Base-by-base conservation (phyloP, 2,888 invertebrate genomes). In the Eupsilia transversa region DNA sequence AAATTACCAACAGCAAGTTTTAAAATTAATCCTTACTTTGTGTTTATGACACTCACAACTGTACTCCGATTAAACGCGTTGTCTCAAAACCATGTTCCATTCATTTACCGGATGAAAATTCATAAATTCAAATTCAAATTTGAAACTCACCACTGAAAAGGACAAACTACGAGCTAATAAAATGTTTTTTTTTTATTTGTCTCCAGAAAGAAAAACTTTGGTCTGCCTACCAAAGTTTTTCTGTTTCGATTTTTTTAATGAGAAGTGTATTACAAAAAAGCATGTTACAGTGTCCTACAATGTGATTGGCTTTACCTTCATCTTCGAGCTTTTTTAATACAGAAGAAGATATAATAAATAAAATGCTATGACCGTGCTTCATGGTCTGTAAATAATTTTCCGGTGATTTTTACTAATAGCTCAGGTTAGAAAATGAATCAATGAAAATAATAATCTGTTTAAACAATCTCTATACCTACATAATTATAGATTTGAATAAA, bases 241-340 rank as follows among this genome's bases (percentile, higher is more conserved):
- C n/a, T 49, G 49, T 49, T 49, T 23, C 23, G 49, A 49, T 20
- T 20, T 46, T 41, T 43, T 43, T 43, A 2, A 46, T 46, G 7
- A 7, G 20, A 46, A 23, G 46, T 46, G 23, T 46, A 74, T 63
- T 74, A 46, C 56, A 20, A 74, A 20, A 30, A 10, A 20, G 5
- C 23, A 46, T 7, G n/a, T 63, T n/a, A 30, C n/a, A 38, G 20
- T 74, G 20, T 35, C 35, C 17, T n/a, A n/a, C 4, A 30, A 56
- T 38, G 3, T 14, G n/a, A n/a, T n/a, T 30, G 35, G 35, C 9
- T 71, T 23, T 27, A 17, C 1, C n/a, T 35, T 17, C 33, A 72
- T 35, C 3, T 49, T 14, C 17, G 20, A 20, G n/a, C 20, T 43
- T 35, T 35, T 17, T 14, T 46, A 61, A 68, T n/a, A 20, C 20